Conservation (phyloP, 2,113 vertebrate species). For the Sus scrofa region DNA sequence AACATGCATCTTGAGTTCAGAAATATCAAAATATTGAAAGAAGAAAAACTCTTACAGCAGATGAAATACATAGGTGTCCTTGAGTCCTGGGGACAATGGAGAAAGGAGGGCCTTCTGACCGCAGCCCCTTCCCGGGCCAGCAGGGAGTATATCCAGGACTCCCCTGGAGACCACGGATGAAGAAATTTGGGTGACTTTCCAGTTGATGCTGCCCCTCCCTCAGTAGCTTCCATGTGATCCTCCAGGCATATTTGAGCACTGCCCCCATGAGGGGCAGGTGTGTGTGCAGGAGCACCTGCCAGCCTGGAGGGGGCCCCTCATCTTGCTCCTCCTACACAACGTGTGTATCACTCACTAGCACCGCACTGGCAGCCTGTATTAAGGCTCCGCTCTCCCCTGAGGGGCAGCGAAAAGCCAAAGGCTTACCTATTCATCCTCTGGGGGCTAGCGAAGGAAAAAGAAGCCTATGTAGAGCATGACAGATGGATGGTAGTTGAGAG, state of each 20-base stretch:
- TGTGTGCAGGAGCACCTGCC: too few species aligned
- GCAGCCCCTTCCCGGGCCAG: not conserved
- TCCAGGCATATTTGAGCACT: not conserved
- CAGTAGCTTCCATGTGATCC: not conserved
- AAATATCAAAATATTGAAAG: not conserved
- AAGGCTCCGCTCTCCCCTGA: not conserved
- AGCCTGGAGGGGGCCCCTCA: not conserved
- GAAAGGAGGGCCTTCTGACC: not conserved
- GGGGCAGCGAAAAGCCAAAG: not conserved
- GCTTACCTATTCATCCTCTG: not conserved
- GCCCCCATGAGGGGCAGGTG: not conserved
- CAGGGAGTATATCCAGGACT: not conserved
- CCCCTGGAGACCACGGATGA: not conserved
- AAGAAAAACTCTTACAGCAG: not conserved
- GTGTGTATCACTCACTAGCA: not conserved
- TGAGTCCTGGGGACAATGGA: not conserved
- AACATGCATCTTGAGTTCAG: not conserved
- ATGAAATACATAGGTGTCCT: not conserved
- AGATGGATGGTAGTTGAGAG: not conserved
- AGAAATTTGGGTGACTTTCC: not conserved
- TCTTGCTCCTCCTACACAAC: rapidly evolving
- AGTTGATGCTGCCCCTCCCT: not conserved
- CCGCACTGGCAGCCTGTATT: not conserved
- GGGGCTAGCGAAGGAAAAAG: not conserved
- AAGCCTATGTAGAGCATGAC: not conserved